Percentiles rank a stretch among this genome's conserved stretches.
Conservation (phyloP, 2,888 invertebrate genomes). For the Cheilosia vernalis region DNA sequence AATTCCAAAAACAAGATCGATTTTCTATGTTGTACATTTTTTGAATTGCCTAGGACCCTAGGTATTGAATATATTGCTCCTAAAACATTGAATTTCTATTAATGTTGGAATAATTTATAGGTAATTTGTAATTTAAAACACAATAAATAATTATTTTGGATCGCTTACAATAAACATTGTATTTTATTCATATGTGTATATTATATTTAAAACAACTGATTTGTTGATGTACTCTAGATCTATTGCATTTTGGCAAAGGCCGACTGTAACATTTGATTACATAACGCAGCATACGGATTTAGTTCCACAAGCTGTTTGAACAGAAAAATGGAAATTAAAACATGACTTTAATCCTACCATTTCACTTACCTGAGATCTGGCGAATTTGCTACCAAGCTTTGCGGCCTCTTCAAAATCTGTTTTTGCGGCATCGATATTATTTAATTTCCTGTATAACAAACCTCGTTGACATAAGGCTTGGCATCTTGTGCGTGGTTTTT, state of each 20-base stretch:
- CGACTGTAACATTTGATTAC: slow-evolving; percentile 96
- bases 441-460: slow-evolving; percentile 88
- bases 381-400: slow-evolving; percentile 92
- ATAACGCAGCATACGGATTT: slow-evolving; percentile 97
- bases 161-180: background rate
- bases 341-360: background rate
- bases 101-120: too few species aligned
- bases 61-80: too few species aligned
- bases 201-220: background rate
- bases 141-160: too few species aligned
- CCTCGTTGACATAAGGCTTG: slow-evolving; percentile 94
- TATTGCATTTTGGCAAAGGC: slow-evolving; percentile 86
- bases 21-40: too few species aligned
- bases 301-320: slow-evolving; percentile 88
- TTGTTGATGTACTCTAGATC: background rate
- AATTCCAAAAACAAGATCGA: too few species aligned
- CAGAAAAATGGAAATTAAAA: background rate
- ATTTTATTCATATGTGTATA: background rate
- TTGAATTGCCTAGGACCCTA: too few species aligned
- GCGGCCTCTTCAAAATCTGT: slow-evolving; percentile 91
- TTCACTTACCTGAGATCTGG: slow-evolving; percentile 88
- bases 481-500: slow-evolving; percentile 87
- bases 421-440: slow-evolving; percentile 88
- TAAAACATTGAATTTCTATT: too few species aligned
- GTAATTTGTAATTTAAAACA: too few species aligned